Base-by-base conservation (phyloP, 2,797 vertebrate genomes). In the Benthosema pterotum region DNA sequence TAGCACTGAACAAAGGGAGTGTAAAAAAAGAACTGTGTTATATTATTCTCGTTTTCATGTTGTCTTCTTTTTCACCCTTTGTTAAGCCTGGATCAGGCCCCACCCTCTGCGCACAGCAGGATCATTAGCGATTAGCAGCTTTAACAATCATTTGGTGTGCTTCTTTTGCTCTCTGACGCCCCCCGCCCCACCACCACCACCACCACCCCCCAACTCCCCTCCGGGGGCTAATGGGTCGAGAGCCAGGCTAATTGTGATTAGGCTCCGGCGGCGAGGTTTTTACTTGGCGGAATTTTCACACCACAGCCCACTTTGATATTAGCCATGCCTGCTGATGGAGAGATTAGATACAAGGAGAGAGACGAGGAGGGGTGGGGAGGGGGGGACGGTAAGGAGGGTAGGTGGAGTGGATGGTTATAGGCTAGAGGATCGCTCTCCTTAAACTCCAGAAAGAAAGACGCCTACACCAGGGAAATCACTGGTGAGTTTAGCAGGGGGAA, bases 391-490 rank as follows among this genome's bases (percentile, higher is more conserved):
- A 52, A 11, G 32, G 47, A 18, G 15, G 16, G 55, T 2, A 11
- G 38, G 7, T 32, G 13, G 32, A 49, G 5, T 19, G 19, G 18
- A 0, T n/a, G 51, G 46, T 45, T 28, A 28, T 28, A 6, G 49
- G 52, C 54, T 25, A 25, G 62, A 16, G 22, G 6, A 67, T 58
- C 68, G 77, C 77, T 86, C 80, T 52, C 22, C 63, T 86, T 88
- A 88, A 88, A 88, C 84, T 85, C 86, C 85, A 85, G 84, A 89
- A 88, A 87, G 84, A 88, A 85, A 79, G 69, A 83, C 38, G 46
- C 42, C 56, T 60, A 87, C 89, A 84, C 87, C 52, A 75, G 89
- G 89, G 89, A 91, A 91, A 90, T 91, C 88, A 91, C 83, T 56
- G 82, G 77, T 67, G 77, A 86, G 88, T 88, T 88, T 83, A 83